Base-by-base conservation (phyloP, 2,888 invertebrate genomes). In the Chrysolina haemoptera region DNA sequence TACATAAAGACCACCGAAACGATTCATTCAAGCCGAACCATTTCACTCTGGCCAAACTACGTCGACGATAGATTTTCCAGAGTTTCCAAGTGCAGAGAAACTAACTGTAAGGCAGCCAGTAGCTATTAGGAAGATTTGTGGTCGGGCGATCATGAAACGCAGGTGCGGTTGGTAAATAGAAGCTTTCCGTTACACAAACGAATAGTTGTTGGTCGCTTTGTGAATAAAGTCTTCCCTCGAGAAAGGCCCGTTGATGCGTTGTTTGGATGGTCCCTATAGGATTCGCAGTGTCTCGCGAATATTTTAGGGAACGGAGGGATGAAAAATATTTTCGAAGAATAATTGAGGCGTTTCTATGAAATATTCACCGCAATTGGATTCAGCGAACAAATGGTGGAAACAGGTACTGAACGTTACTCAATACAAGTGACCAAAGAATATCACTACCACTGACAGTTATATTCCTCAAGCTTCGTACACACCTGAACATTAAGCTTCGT, bases 101-200 rank as follows among this genome's bases (percentile, higher is more conserved):
- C 67, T 50, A 67, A 67, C 50, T 59, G 59, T 59, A 59, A 27
- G 59, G 35, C 59, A 65, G 65, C 46, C 48, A 53, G 50, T 67
- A 70, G 35, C 70, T 64, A 70, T 64, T 70, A 70, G 48, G 50
- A 43, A 70, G 70, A 70, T 75, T 75, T 68, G 78, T 75, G 71
- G 63, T 64, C 14, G 43, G 53, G 40, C 59, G 64, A 68, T 74
- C 71, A 70, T 76, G 78, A 76, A 79, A 76, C 77, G 62, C 78
- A 81, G 79, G 80, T 79, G 80, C 76, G 75, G 78, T 77, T 75
- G 43, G 76, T 75, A 76, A 79, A 79, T 78, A 78, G 74, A 67
- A 67, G 70, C 65, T 64, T 78, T 80, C 75, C 76, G 71, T 76
- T 73, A 70, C 77, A 70, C 73, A 78, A 80, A 77, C 76, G 77